Evolutionary conservation across 2,113 vertebrate genomes (phyloP).

Genomic region (Brachyistius frenatus): DNA sequence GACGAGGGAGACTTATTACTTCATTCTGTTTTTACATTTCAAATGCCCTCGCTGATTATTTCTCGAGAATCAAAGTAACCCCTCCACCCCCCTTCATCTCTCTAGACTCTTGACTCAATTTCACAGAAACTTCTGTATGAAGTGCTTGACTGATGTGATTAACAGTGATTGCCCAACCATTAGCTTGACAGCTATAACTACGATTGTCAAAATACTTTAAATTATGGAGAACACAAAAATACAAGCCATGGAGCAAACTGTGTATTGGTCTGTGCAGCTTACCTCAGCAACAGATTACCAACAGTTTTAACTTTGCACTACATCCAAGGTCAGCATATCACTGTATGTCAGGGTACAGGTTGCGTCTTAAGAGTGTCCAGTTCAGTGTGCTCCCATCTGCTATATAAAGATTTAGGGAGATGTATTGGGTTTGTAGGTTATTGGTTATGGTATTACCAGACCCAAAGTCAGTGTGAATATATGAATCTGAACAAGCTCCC

Average conservation of each 20-base stretch:
- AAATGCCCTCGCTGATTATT: slow-evolving; percentile 34
- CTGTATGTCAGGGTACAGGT: too few species aligned
- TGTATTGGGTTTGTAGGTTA: too few species aligned
- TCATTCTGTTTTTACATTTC: slow-evolving; percentile 38
- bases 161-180: not conserved
- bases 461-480: too few species aligned
- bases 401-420: too few species aligned
- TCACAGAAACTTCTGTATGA: slow-evolving; percentile 12
- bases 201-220: not conserved
- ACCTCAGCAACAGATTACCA: not conserved
- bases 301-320: too few species aligned
- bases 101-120: slow-evolving; percentile 9
- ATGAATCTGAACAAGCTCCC: too few species aligned
- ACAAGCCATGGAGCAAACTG: not conserved
- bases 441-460: too few species aligned
- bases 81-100: not conserved
- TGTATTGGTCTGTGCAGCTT: not conserved
- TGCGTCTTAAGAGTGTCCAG: too few species aligned
- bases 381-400: too few species aligned
- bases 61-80: slow-evolving; percentile 20
- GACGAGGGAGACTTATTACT: slow-evolving; percentile 37
- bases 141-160: not conserved
- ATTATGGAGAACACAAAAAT: not conserved
- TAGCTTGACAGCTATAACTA: not conserved
- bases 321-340: too few species aligned